A percentile compares a stretch with the other conserved stretches of the same genome.
Conservation (phyloP, 1,140 invertebrate genomes). For the Potamilus streckersoni region DNA sequence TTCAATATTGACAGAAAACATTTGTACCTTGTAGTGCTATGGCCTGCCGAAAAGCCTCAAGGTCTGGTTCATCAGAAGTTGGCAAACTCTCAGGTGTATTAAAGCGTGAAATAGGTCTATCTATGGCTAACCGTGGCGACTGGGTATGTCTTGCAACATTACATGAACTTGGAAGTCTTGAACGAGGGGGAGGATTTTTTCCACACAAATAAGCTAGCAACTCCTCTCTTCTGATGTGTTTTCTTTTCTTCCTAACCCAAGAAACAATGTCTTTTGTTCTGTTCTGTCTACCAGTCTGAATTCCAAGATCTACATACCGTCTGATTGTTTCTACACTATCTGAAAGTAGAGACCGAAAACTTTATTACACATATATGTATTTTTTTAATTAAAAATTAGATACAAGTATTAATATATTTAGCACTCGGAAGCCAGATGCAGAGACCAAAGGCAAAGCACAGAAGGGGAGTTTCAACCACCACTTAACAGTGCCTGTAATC, state of each 20-base stretch:
- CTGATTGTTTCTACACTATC: slow-evolving; percentile 81
- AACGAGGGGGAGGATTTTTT: slow-evolving; percentile 75
- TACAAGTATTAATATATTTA: not conserved
- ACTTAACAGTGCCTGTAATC: too few relatives aligned
- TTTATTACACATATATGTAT: not conserved
- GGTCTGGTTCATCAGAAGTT: slow-evolving; percentile 70
- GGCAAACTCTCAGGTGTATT: slow-evolving; percentile 38
- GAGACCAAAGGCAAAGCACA: too few relatives aligned
- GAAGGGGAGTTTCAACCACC: too few relatives aligned
- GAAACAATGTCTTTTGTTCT: slow-evolving; percentile 81
- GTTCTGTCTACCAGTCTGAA: slow-evolving; percentile 80
- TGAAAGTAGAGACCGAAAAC: slow-evolving; percentile 58
- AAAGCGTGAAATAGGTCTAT: slow-evolving; percentile 42
- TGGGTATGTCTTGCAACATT: slow-evolving; percentile 62
- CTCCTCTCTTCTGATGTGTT: slow-evolving; percentile 81
- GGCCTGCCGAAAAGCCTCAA: slow-evolving; percentile 83
- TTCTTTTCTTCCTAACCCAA: slow-evolving; percentile 75
- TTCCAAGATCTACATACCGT: slow-evolving; percentile 77
- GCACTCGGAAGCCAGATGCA: too few relatives aligned
- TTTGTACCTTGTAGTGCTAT: slow-evolving; percentile 72
- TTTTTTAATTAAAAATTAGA: not conserved
- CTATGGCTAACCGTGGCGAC: slow-evolving; percentile 39
- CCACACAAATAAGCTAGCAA: slow-evolving; percentile 83
- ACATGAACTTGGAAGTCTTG: slow-evolving; percentile 65
- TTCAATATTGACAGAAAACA: not conserved